A percentile compares a stretch with the other conserved stretches of the same genome.
Conservation (phyloP, 2,113 vertebrate genomes). For the Orientallactaga bullata region DNA sequence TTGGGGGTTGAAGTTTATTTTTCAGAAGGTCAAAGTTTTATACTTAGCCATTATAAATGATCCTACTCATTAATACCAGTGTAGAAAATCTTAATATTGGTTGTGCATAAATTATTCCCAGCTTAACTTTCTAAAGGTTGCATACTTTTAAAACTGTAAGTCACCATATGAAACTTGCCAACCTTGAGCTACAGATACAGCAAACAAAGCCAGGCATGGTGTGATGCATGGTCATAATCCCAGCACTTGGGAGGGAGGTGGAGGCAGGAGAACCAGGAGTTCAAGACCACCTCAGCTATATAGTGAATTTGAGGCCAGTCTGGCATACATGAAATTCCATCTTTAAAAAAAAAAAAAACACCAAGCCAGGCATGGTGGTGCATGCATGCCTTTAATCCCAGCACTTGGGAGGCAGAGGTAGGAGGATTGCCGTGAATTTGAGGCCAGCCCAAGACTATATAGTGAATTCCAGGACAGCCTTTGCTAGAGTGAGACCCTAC, state of each 20-base stretch:
- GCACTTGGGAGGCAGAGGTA: not conserved
- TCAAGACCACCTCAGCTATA: not conserved
- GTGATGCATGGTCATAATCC: not conserved
- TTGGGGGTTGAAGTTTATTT: conserved; percentile 44
- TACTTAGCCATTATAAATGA: not conserved
- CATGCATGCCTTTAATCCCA: not conserved
- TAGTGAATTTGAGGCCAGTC: not conserved
- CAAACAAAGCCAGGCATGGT: not conserved
- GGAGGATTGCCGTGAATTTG: too few species aligned
- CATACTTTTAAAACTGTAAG: not conserved
- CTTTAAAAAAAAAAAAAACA: not conserved
- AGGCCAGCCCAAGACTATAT: not conserved
- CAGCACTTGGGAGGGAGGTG: not conserved
- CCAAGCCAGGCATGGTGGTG: not conserved
- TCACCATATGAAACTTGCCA: not conserved
- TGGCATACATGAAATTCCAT: not conserved
- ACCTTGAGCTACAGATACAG: not conserved
- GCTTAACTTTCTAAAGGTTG: conserved; percentile 16
- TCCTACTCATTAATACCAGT: not conserved
- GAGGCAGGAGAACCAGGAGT: too few species aligned
- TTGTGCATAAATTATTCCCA: not conserved
- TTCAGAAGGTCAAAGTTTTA: conserved; percentile 15
- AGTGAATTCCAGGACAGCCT: not conserved
- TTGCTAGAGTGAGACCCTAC: too few species aligned
- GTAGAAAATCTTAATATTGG: conserved; percentile 15